Percentiles rank a stretch among this genome's conserved stretches.
Evolutionary conservation across 1,140 invertebrate genomes (phyloP).

Genomic region (Drosophila burlai): DNA sequence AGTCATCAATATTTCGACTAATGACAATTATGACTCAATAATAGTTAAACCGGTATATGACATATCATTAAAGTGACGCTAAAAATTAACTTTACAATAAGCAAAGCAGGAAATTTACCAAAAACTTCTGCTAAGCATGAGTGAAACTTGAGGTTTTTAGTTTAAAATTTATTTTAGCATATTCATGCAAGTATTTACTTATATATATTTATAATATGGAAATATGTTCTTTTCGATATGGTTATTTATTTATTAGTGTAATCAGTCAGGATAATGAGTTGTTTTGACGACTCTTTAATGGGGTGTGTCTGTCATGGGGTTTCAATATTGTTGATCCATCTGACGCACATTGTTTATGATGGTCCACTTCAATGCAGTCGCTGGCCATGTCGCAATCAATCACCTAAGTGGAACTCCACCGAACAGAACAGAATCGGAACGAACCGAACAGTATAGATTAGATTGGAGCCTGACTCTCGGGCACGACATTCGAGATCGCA

Average conservation of each 20-base stretch:
- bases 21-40: constrained; percentile 4
- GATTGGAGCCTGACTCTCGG: constrained; percentile 32
- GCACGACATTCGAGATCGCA: constrained; percentile 27
- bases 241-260: not conserved
- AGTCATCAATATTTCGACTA: constrained; percentile 21
- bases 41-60: not conserved
- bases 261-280: constrained; percentile 23
- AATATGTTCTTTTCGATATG: not conserved
- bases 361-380: constrained; percentile 29
- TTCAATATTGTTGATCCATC: constrained; percentile 28
- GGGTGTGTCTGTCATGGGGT: constrained; percentile 12
- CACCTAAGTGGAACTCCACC: constrained; percentile 36
- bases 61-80: not conserved
- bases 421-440: constrained; percentile 6
- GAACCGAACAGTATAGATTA: constrained; percentile 37
- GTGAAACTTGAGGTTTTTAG: not conserved
- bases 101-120: not conserved
- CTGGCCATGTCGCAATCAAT: constrained; percentile 40
- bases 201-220: no score
- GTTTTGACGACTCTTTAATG: constrained; percentile 27
- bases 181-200: not conserved
- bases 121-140: no score
- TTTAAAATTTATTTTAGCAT: not conserved
- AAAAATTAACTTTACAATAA: not conserved
- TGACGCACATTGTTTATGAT: constrained; percentile 43